Evolutionary conservation across 1,140 invertebrate species (phyloP), one percentile per base, ranked within the genome.

Genomic region (Lycorma delicatula): DNA sequence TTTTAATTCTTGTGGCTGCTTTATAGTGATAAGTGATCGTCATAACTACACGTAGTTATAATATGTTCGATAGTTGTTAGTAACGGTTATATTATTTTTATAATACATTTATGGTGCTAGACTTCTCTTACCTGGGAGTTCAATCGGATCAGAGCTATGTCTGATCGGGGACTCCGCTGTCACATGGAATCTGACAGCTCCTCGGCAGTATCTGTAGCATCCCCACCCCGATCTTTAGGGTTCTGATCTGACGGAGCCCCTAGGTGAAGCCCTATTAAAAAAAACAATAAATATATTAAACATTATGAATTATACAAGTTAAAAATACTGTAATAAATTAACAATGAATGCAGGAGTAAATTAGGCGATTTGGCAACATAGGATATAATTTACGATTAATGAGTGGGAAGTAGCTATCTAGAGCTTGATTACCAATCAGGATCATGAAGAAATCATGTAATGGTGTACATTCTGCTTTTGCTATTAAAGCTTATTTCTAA

Each of bases 81-180:
- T n/a, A n/a, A n/a, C n/a, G n/a, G n/a, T n/a, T n/a, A n/a, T n/a
- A n/a, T n/a, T n/a, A n/a, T n/a, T n/a, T n/a, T n/a, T n/a, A n/a
- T n/a, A n/a, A n/a, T n/a, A n/a, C n/a, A n/a, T n/a, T n/a, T n/a
- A n/a, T n/a, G n/a, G n/a, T n/a, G n/a, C n/a, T n/a, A n/a, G n/a
- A n/a, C n/a, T n/a, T 34, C n/a, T 34, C n/a, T 9, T 6, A 16
- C 41, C 3, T 44, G 3, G 41, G 41, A 18, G 41, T 44, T 44
- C 16, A 44, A 22, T 44, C 41, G 41, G 41, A 44, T 44, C 41
- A 44, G 41, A 44, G 41, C 41, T 22, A 44, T 2, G 41, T 44
- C 41, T 16, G 41, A 20, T 22, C 41, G 41, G 1, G 41, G 41
- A 1, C 11, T 2, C 11, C 41, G 6, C 3, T 44, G 41, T 44